Conservation (phyloP, 2,113 vertebrate species). For the Marmota monax region DNA sequence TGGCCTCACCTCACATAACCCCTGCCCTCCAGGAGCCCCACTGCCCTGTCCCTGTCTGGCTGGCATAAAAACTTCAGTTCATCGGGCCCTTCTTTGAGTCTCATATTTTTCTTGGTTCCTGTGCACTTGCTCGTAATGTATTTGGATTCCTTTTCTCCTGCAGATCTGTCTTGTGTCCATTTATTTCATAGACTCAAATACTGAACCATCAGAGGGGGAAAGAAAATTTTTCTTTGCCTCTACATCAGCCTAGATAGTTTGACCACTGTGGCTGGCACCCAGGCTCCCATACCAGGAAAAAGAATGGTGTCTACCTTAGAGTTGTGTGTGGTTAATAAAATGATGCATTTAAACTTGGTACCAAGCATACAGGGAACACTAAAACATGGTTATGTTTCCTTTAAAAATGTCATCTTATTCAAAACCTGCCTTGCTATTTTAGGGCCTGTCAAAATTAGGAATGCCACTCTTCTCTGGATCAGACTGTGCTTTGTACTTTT, state of each 20-base stretch:
- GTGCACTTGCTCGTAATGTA: background rate
- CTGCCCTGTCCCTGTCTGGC: background rate
- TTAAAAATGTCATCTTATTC: background rate
- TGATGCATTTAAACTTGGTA: accelerated
- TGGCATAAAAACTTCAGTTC: background rate
- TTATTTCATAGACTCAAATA: background rate
- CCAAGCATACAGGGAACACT: background rate
- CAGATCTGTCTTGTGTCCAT: background rate
- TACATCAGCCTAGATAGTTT: background rate
- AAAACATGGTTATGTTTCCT: background rate
- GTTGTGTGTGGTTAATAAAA: background rate
- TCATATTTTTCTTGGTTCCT: background rate
- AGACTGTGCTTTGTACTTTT: background rate
- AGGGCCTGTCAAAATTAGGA: background rate
- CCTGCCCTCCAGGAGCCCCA: background rate
- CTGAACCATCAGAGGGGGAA: background rate
- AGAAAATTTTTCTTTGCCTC: background rate
- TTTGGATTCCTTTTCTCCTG: too few species aligned
- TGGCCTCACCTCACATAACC: too few species aligned
- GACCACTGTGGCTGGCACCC: background rate
- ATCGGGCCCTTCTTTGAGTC: background rate
- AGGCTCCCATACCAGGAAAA: background rate
- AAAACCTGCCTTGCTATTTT: background rate
- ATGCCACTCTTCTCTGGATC: background rate
- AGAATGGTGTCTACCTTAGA: background rate